Evolutionary conservation across 2,888 invertebrate species (phyloP).

Genomic region (Tiphia femorata): DNA sequence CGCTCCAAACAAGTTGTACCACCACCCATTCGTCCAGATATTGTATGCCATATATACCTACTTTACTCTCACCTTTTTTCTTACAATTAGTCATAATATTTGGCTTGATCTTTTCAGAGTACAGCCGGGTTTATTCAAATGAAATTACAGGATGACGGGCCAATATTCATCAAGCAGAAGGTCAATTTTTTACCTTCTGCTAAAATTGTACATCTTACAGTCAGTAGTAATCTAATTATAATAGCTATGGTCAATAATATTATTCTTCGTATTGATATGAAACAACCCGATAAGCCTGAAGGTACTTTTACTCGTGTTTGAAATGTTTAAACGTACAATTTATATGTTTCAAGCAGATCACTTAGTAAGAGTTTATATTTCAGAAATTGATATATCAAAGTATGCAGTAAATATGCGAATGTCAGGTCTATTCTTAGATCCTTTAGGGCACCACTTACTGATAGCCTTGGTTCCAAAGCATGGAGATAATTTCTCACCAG

Average conservation of each 20-base stretch:
- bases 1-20: constrained; percentile 66
- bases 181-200: constrained; percentile 85
- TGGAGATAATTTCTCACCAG: constrained; percentile 74
- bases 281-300: constrained; percentile 82
- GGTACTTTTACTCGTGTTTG: constrained; percentile 72
- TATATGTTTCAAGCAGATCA: background rate
- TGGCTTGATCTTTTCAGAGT: constrained; percentile 54
- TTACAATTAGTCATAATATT: background rate
- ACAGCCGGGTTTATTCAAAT: constrained; percentile 73
- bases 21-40: constrained; percentile 68
- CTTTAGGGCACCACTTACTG: constrained; percentile 87
- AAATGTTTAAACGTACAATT: background rate
- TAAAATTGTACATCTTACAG: constrained; percentile 83
- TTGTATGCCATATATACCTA: constrained; percentile 61
- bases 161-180: constrained; percentile 89
- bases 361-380: constrained; percentile 1
- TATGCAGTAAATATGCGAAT: constrained; percentile 75
- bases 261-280: constrained; percentile 85
- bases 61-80: constrained; percentile 1
- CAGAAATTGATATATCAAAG: constrained; percentile 82
- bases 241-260: constrained; percentile 87
- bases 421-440: constrained; percentile 84
- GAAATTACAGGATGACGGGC: constrained; percentile 79
- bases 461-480: constrained; percentile 78
- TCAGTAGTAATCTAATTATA: constrained; percentile 85